These are phyloP conservation scores for Platerodrilus igneus DNA, from an alignment of 2,888 invertebrate genomes.

Conservation along the genomic window DNA sequence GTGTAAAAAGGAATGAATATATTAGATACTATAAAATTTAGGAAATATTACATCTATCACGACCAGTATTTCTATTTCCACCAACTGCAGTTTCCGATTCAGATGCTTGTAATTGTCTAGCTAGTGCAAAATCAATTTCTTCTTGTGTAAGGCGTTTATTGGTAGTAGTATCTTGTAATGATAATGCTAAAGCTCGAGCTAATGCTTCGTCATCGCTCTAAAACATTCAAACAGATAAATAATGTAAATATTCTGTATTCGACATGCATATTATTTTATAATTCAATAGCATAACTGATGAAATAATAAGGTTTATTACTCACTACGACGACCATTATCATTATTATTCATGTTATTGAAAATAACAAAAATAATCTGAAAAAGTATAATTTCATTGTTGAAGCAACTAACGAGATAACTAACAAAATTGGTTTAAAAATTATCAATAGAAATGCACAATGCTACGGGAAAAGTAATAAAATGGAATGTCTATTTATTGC, in stretches of 20 bases:
- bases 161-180: slow-evolving; percentile 57
- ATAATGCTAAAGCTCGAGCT: slow-evolving; percentile 76
- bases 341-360: too few relatives aligned
- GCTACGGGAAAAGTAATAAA: too few relatives aligned
- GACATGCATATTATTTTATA: background rate
- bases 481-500: too few relatives aligned
- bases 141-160: slow-evolving; percentile 37
- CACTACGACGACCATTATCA: background rate
- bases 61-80: slow-evolving; percentile 30
- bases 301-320: background rate
- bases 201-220: slow-evolving; percentile 88
- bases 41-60: slow-evolving; percentile 49
- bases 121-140: slow-evolving; percentile 50
- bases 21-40: too few relatives aligned
- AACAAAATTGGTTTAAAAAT: too few relatives aligned
- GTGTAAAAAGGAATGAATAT: too few relatives aligned
- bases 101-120: slow-evolving; percentile 49
- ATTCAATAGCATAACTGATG: background rate
- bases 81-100: slow-evolving; percentile 28
- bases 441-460: too few relatives aligned
- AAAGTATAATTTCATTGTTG: too few relatives aligned
- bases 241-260: background rate
- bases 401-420: too few relatives aligned
- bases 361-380: too few relatives aligned
- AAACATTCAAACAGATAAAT: too few relatives aligned